These are phyloP conservation scores for Dromas ardeola DNA, from an alignment of 2,113 vertebrate species.

Conservation along the genomic window DNA sequence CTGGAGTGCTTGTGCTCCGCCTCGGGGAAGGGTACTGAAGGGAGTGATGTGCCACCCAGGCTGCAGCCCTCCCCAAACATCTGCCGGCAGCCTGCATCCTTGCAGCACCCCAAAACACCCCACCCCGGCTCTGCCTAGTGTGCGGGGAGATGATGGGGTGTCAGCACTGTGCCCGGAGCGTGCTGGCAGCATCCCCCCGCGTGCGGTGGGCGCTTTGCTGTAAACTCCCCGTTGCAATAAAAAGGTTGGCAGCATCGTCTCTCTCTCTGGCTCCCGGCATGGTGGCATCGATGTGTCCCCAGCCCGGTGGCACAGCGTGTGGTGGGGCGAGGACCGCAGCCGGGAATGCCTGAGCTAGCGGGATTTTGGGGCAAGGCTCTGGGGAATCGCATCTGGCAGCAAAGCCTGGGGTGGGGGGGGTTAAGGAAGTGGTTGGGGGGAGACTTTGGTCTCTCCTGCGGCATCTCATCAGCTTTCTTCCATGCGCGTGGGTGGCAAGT, in stretches of 20 bases:
- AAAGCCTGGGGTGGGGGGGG: not conserved
- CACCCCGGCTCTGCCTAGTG: not conserved
- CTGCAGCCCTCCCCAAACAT: not conserved
- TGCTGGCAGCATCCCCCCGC: too few species aligned
- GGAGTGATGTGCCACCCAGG: not conserved
- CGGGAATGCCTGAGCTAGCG: not conserved
- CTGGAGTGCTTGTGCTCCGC: accelerated
- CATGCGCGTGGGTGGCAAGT: constrained; percentile 9
- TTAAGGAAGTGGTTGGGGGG: not conserved
- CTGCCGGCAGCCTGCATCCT: not conserved
- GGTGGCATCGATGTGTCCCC: not conserved
- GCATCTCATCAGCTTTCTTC: not conserved
- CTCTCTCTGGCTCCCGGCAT: accelerated
- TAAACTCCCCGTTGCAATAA: accelerated
- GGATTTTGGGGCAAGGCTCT: not conserved
- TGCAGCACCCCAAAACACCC: accelerated
- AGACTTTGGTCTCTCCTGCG: not conserved
- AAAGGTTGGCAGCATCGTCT: not conserved
- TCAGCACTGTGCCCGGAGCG: accelerated
- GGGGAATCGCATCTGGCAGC: not conserved
- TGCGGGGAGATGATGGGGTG: not conserved
- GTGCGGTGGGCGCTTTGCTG: accelerated
- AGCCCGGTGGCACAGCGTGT: accelerated
- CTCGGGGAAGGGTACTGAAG: not conserved
- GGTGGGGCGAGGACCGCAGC: accelerated